Conservation (phyloP, 2,888 invertebrate species). For the Heliconius sara region DNA sequence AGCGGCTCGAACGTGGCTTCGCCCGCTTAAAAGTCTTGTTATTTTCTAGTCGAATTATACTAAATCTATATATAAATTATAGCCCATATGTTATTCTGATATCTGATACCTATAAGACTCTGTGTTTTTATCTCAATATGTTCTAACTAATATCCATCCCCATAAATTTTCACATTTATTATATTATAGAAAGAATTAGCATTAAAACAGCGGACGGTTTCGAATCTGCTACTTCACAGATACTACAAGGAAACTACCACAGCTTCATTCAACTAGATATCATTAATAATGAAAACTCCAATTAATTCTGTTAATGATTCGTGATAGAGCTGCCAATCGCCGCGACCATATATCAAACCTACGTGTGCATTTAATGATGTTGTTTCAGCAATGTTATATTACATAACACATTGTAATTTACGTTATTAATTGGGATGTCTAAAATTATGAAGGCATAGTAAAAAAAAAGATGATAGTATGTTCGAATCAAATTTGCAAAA, state of each 20-base stretch:
- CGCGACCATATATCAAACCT: conserved; percentile 15
- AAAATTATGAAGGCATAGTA: not conserved
- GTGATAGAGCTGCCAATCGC: conserved; percentile 19
- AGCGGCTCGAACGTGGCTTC: too few species aligned
- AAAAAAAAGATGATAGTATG: not conserved
- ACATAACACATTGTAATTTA: not conserved
- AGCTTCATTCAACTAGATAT: not conserved
- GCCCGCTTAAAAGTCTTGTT: too few species aligned
- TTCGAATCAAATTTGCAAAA: not conserved
- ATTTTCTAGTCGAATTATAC: too few species aligned
- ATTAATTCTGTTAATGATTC: conserved; percentile 22
- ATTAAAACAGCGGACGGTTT: not conserved
- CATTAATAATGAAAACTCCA: conserved; percentile 15
- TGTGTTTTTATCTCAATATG: too few species aligned
- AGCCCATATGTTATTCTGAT: too few species aligned
- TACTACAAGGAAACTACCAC: not conserved
- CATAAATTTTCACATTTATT: too few species aligned
- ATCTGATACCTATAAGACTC: too few species aligned
- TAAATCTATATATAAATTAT: too few species aligned
- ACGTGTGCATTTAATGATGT: conserved; percentile 15
- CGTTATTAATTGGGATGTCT: not conserved
- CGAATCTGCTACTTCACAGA: not conserved
- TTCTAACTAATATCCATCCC: too few species aligned
- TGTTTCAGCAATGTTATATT: not conserved
- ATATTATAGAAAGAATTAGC: too few species aligned